Conservation (phyloP, 2,113 vertebrate species). For the Mormyrus iriodes region DNA sequence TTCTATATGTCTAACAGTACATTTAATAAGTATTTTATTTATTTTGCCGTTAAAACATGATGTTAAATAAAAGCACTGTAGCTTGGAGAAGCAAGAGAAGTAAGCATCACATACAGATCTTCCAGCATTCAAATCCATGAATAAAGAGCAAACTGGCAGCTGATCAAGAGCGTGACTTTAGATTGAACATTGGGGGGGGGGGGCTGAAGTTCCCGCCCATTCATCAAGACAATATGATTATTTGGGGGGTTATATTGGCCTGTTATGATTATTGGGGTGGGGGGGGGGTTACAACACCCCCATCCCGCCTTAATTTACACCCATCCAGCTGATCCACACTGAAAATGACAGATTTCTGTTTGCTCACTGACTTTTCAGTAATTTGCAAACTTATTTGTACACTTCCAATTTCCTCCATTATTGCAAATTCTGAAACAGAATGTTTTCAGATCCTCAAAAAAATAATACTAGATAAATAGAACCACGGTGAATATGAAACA, state of each 20-base stretch:
- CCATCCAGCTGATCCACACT: not conserved
- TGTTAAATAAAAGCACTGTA: not conserved
- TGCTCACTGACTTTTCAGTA: not conserved
- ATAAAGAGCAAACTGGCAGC: not conserved
- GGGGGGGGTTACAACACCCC: no score
- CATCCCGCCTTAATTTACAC: not conserved
- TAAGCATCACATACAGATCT: not conserved
- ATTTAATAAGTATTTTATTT: not conserved
- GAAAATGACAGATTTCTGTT: not conserved
- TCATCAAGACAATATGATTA: not conserved
- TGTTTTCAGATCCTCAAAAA: not conserved
- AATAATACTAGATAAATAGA: not conserved
- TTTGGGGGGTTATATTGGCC: not conserved
- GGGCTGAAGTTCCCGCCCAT: not conserved
- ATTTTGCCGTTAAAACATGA: no score
- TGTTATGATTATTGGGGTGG: not conserved
- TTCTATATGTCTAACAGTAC: not conserved
- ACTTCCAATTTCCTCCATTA: not conserved
- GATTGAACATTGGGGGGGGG: not conserved
- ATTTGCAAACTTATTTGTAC: not conserved
- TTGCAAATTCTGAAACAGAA: not conserved
- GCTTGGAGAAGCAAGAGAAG: not conserved
- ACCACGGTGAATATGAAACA: not conserved
- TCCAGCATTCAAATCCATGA: not conserved
- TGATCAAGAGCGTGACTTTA: not conserved